Percentiles rank a stretch among this genome's conserved stretches.
These are phyloP conservation scores for Sphaeridia pumilis DNA, from an alignment of 2,888 invertebrate species.

Conservation along the genomic window DNA sequence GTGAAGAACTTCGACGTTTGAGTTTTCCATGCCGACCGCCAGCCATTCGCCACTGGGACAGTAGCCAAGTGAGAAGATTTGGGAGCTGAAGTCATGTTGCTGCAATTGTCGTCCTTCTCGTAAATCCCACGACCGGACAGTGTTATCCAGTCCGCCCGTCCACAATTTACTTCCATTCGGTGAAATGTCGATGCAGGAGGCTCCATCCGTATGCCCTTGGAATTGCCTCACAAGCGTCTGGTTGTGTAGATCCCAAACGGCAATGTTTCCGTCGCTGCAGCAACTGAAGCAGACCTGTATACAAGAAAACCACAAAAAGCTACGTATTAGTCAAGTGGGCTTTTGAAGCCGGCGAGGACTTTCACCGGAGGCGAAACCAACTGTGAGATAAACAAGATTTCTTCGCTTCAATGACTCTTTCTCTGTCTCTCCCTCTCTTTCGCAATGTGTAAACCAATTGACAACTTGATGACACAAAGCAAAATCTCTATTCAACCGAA, in stretches of 20 bases:
- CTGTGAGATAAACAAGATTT: too few species aligned
- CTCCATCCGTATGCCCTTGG: constrained; percentile 90
- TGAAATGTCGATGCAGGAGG: constrained; percentile 81
- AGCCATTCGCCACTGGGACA: constrained; percentile 95
- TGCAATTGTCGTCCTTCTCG: constrained; percentile 80
- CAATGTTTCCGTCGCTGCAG: constrained; percentile 93
- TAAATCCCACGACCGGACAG: constrained; percentile 87
- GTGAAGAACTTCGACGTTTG: constrained; percentile 78
- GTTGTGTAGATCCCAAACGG: constrained; percentile 91
- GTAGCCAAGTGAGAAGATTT: constrained; percentile 87
- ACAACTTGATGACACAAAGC: too few species aligned
- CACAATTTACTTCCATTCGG: constrained; percentile 63
- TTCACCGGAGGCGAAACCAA: too few species aligned
- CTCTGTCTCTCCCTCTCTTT: too few species aligned
- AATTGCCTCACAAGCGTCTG: constrained; percentile 78
- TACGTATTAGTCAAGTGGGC: too few species aligned
- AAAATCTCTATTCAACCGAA: too few species aligned
- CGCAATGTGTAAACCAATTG: too few species aligned
- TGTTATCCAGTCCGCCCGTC: constrained; percentile 92
- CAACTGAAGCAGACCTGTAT: constrained; percentile 85
- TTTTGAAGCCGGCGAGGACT: too few species aligned
- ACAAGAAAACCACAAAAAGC: too few species aligned
- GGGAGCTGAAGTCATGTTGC: constrained; percentile 81
- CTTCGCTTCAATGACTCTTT: too few species aligned
- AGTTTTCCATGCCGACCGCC: constrained; percentile 94